Conservation (phyloP, 2,113 vertebrate genomes). For the Bagarius yarrelli region DNA sequence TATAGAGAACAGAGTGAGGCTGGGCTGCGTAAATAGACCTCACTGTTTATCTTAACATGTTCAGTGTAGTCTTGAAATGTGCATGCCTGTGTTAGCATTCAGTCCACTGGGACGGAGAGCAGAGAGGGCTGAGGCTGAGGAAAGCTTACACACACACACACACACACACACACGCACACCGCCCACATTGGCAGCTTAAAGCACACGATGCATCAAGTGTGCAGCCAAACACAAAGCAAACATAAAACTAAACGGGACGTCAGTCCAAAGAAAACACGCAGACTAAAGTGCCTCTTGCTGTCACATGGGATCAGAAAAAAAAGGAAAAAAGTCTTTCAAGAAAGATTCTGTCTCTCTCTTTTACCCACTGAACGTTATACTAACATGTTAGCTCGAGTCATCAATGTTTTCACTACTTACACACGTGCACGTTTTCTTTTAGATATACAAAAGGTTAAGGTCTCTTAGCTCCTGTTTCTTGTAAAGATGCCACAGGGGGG, state of each 20-base stretch:
- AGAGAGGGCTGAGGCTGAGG: constrained; percentile 68
- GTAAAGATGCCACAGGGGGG: constrained; percentile 39
- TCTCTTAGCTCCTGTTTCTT: not conserved
- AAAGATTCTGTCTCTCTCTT: not conserved
- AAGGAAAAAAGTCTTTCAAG: not conserved
- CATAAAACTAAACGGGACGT: constrained; percentile 52
- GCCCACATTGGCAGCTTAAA: constrained; percentile 49
- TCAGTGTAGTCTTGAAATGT: constrained; percentile 64
- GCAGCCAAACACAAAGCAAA: constrained; percentile 64
- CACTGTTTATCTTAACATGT: constrained; percentile 75
- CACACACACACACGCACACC: constrained; percentile 62
- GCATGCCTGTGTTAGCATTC: constrained; percentile 65
- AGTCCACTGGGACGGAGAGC: constrained; percentile 64
- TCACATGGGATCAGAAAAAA: not conserved
- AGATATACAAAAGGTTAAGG: not conserved
- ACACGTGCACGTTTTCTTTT: not conserved
- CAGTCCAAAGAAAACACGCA: constrained; percentile 55
- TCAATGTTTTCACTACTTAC: not conserved
- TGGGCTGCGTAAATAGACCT: constrained; percentile 58
- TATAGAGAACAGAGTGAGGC: constrained; percentile 54
- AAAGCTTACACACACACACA: constrained; percentile 55
- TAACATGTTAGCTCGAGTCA: constrained; percentile 2
- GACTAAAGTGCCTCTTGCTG: constrained; percentile 48
- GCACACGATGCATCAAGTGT: constrained; percentile 57
- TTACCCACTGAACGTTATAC: not conserved